These are phyloP conservation scores for Palaemon carinicauda DNA, from an alignment of 1,140 invertebrate species.

Conservation along the genomic window DNA sequence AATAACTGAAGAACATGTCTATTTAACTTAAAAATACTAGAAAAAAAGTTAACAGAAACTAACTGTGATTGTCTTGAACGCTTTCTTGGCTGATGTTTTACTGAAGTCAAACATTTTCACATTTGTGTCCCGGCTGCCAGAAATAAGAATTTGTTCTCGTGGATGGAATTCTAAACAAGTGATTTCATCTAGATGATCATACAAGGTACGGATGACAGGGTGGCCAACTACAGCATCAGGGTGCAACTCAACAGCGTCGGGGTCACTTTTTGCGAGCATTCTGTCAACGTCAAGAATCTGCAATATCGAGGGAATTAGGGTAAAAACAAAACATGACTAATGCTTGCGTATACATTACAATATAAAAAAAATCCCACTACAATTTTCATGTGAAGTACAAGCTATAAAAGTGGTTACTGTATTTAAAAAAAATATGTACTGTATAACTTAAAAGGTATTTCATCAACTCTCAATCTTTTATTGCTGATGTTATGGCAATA, in stretches of 20 bases:
- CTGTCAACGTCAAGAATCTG: conserved; percentile 95
- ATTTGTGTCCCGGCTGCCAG: conserved; percentile 91
- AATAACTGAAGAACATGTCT: too few species aligned
- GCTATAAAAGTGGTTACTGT: neutral
- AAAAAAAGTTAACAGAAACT: neutral
- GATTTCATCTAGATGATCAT: conserved; percentile 98
- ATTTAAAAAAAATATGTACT: neutral
- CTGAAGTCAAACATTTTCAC: conserved; percentile 98
- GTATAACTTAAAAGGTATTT: too few species aligned
- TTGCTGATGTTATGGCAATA: too few species aligned
- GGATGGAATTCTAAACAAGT: conserved; percentile 97
- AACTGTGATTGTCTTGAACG: conserved; percentile 87
- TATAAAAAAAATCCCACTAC: too few species aligned
- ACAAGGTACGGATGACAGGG: conserved; percentile 97
- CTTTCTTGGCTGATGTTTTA: conserved; percentile 97
- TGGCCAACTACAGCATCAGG: conserved; percentile 69
- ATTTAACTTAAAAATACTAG: neutral
- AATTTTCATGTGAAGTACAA: too few species aligned
- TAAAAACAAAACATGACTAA: neutral
- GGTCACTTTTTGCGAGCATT: conserved; percentile 86
- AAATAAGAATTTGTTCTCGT: conserved; percentile 87
- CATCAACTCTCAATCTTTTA: too few species aligned
- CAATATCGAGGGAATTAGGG: neutral
- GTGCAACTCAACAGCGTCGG: conserved; percentile 57
- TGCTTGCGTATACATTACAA: too few species aligned